These are phyloP conservation scores for Uria lomvia DNA, from an alignment of 2,113 vertebrate species.

Conservation along the genomic window DNA sequence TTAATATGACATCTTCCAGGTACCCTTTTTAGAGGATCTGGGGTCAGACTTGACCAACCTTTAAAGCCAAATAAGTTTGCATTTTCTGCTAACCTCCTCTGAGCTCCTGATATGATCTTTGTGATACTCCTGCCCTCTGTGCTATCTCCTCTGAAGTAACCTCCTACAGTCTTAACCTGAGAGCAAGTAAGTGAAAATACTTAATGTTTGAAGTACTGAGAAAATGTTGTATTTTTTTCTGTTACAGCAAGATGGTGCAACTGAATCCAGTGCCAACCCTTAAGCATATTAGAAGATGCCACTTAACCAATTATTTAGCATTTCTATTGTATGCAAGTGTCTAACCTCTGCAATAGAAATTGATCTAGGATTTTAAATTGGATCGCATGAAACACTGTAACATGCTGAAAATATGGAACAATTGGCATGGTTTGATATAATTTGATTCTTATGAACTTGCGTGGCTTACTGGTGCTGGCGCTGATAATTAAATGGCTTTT, in stretches of 20 bases:
- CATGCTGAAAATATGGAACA: not conserved
- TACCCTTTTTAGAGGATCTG: not conserved
- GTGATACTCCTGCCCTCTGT: not conserved
- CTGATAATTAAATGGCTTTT: conserved; percentile 39
- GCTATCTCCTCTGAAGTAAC: not conserved
- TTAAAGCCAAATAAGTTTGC: not conserved
- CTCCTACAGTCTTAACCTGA: not conserved
- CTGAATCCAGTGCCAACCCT: not conserved
- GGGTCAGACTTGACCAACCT: not conserved
- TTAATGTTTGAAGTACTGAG: not conserved
- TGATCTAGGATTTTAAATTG: conserved; percentile 6
- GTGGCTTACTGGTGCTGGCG: not conserved
- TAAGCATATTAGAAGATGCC: not conserved
- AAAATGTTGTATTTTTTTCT: not conserved
- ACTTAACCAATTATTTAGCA: not conserved
- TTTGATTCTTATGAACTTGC: not conserved
- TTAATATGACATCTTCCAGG: not conserved
- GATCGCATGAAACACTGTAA: not conserved
- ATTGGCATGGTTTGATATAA: not conserved
- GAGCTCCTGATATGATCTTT: not conserved
- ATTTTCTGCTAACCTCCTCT: not conserved
- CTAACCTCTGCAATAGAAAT: not conserved
- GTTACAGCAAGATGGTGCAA: not conserved
- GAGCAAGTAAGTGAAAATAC: not conserved
- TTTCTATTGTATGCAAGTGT: not conserved